Evolutionary conservation across 2,113 vertebrate species (phyloP), one percentile per base, ranked within the genome.

Genomic region (Calyptommatus sinebrachiatus): DNA sequence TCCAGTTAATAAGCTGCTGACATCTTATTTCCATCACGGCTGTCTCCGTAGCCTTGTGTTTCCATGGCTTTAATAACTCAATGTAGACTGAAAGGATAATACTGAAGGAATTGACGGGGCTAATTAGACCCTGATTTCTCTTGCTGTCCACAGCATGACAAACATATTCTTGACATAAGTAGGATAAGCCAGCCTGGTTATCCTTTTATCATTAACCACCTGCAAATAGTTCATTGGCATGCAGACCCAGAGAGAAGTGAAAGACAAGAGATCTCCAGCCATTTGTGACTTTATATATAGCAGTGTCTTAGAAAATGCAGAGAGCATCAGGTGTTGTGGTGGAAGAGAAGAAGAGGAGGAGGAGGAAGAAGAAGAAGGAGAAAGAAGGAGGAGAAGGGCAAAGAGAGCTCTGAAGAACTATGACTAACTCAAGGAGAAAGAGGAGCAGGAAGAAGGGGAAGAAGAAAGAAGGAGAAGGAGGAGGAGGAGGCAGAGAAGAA

Each of bases 51-150:
- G 48, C 85, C 61, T 91, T 87, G 89, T 90, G 87, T 92, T 93
- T 91, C 77, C 89, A 80, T 84, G 89, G 83, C 82, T 91, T 90
- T 91, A 91, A 90, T 90, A 92, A 90, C 79, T 88, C 86, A 75
- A 0, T 86, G 85, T 83, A 89, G 90, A 88, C 86, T 86, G 83
- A 92, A 90, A 90, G 88, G 91, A 89, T 90, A 87, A 93, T 90
- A 87, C 71, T 84, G 84, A 83, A 76, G 71, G 76, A 91, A 89
- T 88, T 88, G 87, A 90, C 89, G 89, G 91, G 89, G 89, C 83
- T 90, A 93, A 92, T 92, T 93, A 90, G 88, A 87, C 73, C 80
- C 74, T 87, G 86, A 91, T 91, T 89, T 91, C 86, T 91, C 89
- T 91, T 78, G 80, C 88, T 88, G 90, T 91, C 88, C 88, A 84